Evolutionary conservation across 2,797 vertebrate genomes (phyloP), one percentile per base, ranked within the genome.

Genomic region (Poliocrania exsul): DNA sequence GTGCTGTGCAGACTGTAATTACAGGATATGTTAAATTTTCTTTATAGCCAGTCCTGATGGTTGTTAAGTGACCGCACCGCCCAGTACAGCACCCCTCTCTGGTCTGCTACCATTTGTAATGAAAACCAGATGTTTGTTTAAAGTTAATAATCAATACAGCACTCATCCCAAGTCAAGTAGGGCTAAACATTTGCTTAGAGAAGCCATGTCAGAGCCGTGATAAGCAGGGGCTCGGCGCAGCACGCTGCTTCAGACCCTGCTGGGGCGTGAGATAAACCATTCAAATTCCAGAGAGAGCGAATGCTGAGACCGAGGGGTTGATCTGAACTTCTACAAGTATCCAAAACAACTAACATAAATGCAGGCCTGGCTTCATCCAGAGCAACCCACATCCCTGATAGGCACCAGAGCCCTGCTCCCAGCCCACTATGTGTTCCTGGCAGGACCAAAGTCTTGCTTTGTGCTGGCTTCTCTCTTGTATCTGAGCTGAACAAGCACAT

Each of bases 71-170:
- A 97, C 98, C 95, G 70, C 96, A 97, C 97, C 97, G 97, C 98
- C 86, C 97, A 90, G 91, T 93, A 95, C 97, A 96, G 97, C 98
- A 98, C 97, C 97, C 94, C 97, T 95, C 97, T 97, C 92, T 93
- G 96, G 90, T 96, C 97, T 96, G 97, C 97, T 97, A 97, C 97
- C 95, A 86, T 40, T 53, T 4, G 1, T 98, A 98, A 99, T 98
- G 98, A 97, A 98, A 98, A 97, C 98, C 99, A 99, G 99, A 99
- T 99, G 99, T 96, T 95, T 94, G 91, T 98, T 98, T 98, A 95
- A 98, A 97, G 97, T 97, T 97, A 98, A 98, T 98, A 98, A 99
- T 99, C 99, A 98, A 99, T 99, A 97, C 93, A 91, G 96, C 95
- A 97, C 98, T 97, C 95, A 78, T 97, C 97, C 97, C 28, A 8